phyloP scores from a whole-genome alignment of 2,113 vertebrate species.

The Xiphias gladius region DNA sequence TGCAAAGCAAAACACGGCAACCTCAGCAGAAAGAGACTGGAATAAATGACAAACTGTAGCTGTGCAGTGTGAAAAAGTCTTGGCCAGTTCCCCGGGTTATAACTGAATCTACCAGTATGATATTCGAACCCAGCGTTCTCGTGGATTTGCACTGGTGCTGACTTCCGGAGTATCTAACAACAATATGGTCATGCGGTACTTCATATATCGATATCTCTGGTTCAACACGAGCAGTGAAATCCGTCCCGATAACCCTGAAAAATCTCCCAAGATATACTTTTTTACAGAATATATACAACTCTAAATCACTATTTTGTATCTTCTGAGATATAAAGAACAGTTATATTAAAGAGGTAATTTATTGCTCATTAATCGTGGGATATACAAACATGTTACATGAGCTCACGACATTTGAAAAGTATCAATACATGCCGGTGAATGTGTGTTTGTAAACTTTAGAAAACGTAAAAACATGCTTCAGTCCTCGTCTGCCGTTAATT shows the following conservation, averaged over 20 bases:
- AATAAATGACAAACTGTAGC: slow-evolving; percentile 65
- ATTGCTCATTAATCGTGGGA: slow-evolving; percentile 72
- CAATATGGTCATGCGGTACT: slow-evolving; percentile 56
- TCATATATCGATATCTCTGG: slow-evolving; percentile 56
- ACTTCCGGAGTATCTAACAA: slow-evolving; percentile 35
- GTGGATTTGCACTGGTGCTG: slow-evolving; percentile 43
- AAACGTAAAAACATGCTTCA: slow-evolving; percentile 55
- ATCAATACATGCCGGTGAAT: slow-evolving; percentile 72
- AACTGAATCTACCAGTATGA: slow-evolving; percentile 35
- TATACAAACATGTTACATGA: slow-evolving; percentile 65
- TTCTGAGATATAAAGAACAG: slow-evolving; percentile 76
- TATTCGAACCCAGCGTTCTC: slow-evolving; percentile 34
- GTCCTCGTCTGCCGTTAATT: slow-evolving; percentile 44
- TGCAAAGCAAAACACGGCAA: slow-evolving; percentile 73
- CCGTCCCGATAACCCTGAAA: slow-evolving; percentile 54
- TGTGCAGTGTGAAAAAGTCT: slow-evolving; percentile 68
- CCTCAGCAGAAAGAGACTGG: slow-evolving; percentile 77
- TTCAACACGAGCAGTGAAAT: slow-evolving; percentile 49
- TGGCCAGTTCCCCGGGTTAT: slow-evolving; percentile 50
- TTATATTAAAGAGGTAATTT: slow-evolving; percentile 80
- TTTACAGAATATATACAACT: slow-evolving; percentile 81
- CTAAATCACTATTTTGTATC: slow-evolving; percentile 84
- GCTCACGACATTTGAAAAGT: slow-evolving; percentile 63
- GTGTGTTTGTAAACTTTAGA: slow-evolving; percentile 71
- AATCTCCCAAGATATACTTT: slow-evolving; percentile 78